phyloP scores from a whole-genome alignment of 2,113 vertebrate genomes.

The Pangasianodon gigas region DNA sequence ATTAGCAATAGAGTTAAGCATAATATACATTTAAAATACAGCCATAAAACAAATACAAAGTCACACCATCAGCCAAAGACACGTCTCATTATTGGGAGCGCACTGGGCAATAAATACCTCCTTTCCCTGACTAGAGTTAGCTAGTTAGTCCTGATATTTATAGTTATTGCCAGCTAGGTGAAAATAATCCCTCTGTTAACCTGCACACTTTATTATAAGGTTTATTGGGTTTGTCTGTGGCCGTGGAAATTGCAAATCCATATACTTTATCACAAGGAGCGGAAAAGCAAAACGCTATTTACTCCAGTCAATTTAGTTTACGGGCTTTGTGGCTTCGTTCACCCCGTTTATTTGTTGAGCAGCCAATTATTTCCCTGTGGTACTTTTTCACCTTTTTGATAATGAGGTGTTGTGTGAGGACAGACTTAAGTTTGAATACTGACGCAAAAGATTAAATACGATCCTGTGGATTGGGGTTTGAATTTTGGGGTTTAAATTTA shows the following conservation, averaged over 20 bases:
- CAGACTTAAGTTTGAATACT: constrained; percentile 39
- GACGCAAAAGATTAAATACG: constrained; percentile 41
- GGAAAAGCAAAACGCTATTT: constrained; percentile 56
- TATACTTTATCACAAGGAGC: constrained; percentile 58
- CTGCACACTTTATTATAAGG: constrained; percentile 57
- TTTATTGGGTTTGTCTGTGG: constrained; percentile 62
- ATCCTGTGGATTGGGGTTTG: constrained; percentile 6
- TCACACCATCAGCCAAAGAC: neutral
- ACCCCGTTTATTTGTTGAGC: constrained; percentile 52
- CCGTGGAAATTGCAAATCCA: constrained; percentile 63
- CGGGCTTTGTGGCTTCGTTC: constrained; percentile 50
- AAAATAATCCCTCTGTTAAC: constrained; percentile 60
- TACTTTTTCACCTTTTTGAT: constrained; percentile 41
- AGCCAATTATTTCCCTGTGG: constrained; percentile 49
- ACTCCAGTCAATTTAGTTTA: constrained; percentile 60
- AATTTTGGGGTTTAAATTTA: neutral
- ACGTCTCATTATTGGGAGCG: constrained; percentile 14
- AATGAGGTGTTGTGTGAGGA: constrained; percentile 42
- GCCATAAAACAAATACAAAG: constrained; percentile 52
- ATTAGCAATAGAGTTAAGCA: constrained; percentile 55
- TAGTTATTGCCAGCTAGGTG: constrained; percentile 49
- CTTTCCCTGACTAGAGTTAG: constrained; percentile 16
- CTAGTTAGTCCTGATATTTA: constrained; percentile 60
- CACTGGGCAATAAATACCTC: constrained; percentile 41
- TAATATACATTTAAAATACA: constrained; percentile 50